phyloP scores from a whole-genome alignment of 2,113 vertebrate species.

The Scatophagus argus region DNA sequence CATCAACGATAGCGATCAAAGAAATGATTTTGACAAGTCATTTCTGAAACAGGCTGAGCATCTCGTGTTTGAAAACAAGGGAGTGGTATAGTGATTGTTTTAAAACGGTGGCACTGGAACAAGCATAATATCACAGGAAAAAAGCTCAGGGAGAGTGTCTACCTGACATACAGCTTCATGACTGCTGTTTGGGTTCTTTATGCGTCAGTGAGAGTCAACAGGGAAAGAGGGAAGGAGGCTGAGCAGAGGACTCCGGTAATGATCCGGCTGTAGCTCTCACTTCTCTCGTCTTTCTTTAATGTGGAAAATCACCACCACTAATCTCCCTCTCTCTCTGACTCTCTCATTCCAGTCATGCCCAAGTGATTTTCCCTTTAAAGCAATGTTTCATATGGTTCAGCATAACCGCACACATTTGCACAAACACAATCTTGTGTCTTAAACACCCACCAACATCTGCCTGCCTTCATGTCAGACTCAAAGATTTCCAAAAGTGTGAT shows the following conservation, averaged over 20 bases:
- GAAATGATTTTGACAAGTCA: background rate
- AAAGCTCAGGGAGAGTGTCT: constrained; percentile 10
- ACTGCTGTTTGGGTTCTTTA: constrained; percentile 46
- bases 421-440: constrained; percentile 15
- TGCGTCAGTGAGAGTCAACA: constrained; percentile 39
- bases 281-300: constrained; percentile 55
- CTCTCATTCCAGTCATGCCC: constrained; percentile 24
- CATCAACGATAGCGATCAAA: background rate
- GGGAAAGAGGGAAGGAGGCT: constrained; percentile 18
- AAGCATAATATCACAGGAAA: constrained; percentile 9
- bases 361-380: constrained; percentile 44
- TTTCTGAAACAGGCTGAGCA: background rate
- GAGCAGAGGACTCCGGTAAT: constrained; percentile 44
- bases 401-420: constrained; percentile 1
- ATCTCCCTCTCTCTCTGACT: constrained; percentile 22
- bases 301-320: constrained; percentile 55
- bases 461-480: background rate
- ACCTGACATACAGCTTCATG: constrained; percentile 24
- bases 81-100: background rate
- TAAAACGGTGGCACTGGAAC: background rate
- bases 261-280: constrained; percentile 44
- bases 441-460: constrained; percentile 15
- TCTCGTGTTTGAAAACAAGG: background rate
- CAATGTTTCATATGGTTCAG: constrained; percentile 20
- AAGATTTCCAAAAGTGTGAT: constrained; percentile 6